Evolutionary conservation across 2,888 invertebrate genomes (phyloP), one percentile per base, ranked within the genome.

Genomic region (Brenthis daphne): DNA sequence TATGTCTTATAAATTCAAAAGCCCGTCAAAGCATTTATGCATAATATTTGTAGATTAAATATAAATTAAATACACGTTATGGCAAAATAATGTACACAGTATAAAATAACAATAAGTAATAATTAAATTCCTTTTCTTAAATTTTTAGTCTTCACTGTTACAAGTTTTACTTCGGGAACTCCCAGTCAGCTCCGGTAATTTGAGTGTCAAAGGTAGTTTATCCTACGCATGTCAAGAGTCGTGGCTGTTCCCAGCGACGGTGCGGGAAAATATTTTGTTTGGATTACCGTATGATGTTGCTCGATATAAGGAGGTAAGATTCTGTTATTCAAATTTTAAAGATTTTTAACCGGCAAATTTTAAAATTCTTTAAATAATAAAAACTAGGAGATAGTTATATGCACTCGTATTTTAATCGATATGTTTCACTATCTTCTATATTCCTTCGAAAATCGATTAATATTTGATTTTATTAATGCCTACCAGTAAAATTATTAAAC

Each of bases 181-280:
- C 16, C 94, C 95, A 0, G 77, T 94, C 12, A 79, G 80, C 4
- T 78, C 79, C 3, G 97, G 98, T 1, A 88, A 82, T 5, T 80
- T 97, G 1, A 88, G 89, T 48, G 85, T 96, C 0, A 93, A 94
- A 14, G 97, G 96, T 1, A 90, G 77, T 0, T 11, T 96, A 6
- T 95, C 96, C 0, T 98, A 97, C 81, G 96, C 97, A 0, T 94
- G 96, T 64, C 97, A 98, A 83, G 97, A 98, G 78, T 94, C 98
- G 0, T 98, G 98, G 98, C 92, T 96, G 0, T 96, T 96, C 80
- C 94, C 95, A 0, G 94, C 94, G 0, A 95, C 96, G 0, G 94
- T 98, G 0, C 89, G 96, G 57, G 96, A 97, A 74, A 98, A 98
- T 82, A 97, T 98, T 73, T 79, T 96, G 0, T 98, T 98, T 84